Evolutionary conservation across 1,140 invertebrate genomes (phyloP).

Genomic region (Eueides isabella): DNA sequence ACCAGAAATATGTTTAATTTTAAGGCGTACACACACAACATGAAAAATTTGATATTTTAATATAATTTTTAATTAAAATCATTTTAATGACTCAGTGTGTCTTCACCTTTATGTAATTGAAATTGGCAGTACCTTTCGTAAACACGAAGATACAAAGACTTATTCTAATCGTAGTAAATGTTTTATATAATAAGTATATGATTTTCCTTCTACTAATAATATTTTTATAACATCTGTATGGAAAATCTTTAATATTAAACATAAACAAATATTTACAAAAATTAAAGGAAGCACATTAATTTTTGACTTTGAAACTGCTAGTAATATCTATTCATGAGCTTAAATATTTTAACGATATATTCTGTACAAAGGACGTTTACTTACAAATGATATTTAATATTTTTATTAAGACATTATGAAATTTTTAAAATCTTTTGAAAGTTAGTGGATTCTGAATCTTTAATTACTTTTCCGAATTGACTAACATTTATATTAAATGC

Average conservation of each 20-base stretch:
- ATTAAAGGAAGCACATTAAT: conserved; percentile 24
- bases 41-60: conserved; percentile 14
- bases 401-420: background rate
- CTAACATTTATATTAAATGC: background rate
- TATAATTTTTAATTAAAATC: background rate
- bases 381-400: background rate
- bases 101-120: conserved; percentile 13
- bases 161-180: conserved; percentile 10
- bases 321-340: background rate
- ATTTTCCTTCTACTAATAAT: conserved; percentile 10
- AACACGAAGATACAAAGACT: background rate
- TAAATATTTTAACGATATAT: conserved; percentile 5
- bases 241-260: conserved; percentile 29
- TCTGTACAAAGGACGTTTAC: conserved; percentile 19
- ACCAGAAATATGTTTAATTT: conserved; percentile 22
- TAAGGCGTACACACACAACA: conserved; percentile 20
- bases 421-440: background rate
- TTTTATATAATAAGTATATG: conserved; percentile 17
- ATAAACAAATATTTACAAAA: conserved; percentile 30
- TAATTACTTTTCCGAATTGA: background rate
- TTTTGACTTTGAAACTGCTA: conserved; percentile 7
- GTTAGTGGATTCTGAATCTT: background rate
- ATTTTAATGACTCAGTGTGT: background rate
- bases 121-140: conserved; percentile 9
- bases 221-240: conserved; percentile 22